Evolutionary conservation across 2,113 vertebrate species (phyloP).

Genomic region (Lophotis ruficrista): DNA sequence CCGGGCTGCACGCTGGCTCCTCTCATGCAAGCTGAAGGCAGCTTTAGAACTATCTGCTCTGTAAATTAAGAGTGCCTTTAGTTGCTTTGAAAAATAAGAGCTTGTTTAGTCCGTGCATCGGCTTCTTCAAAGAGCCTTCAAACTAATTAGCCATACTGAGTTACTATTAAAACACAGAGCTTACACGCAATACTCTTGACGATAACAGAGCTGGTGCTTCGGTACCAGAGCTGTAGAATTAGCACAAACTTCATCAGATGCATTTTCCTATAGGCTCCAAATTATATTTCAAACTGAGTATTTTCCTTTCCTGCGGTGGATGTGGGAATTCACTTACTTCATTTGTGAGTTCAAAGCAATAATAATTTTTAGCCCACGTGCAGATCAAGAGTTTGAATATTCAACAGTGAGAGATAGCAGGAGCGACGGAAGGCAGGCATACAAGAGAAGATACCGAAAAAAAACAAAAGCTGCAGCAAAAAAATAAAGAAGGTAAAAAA

Average conservation of each 20-base stretch:
- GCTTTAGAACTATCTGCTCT: constrained; percentile 36
- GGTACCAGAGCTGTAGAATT: constrained; percentile 17
- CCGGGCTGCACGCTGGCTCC: background rate
- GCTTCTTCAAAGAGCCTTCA: constrained; percentile 53
- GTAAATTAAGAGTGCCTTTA: constrained; percentile 48
- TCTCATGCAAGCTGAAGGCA: constrained; percentile 14
- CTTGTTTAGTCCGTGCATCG: constrained; percentile 34
- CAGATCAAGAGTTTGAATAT: constrained; percentile 46
- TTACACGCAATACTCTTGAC: constrained; percentile 23
- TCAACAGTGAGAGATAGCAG: background rate
- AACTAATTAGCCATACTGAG: constrained; percentile 47
- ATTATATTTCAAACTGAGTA: constrained; percentile 45
- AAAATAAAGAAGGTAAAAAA: background rate
- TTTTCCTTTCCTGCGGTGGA: background rate
- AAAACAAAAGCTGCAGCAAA: background rate
- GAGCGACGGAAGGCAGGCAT: background rate
- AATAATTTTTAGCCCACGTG: background rate
- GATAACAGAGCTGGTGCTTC: background rate
- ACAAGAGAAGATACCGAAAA: background rate
- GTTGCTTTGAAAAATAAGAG: constrained; percentile 55
- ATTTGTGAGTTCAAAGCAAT: constrained; percentile 56
- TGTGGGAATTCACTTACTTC: constrained; percentile 52
- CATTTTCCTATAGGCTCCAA: constrained; percentile 55
- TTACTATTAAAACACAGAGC: constrained; percentile 45
- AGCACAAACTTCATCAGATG: constrained; percentile 39